phyloP scores from a whole-genome alignment of 2,888 invertebrate genomes.

The Pyrrhia umbra region DNA sequence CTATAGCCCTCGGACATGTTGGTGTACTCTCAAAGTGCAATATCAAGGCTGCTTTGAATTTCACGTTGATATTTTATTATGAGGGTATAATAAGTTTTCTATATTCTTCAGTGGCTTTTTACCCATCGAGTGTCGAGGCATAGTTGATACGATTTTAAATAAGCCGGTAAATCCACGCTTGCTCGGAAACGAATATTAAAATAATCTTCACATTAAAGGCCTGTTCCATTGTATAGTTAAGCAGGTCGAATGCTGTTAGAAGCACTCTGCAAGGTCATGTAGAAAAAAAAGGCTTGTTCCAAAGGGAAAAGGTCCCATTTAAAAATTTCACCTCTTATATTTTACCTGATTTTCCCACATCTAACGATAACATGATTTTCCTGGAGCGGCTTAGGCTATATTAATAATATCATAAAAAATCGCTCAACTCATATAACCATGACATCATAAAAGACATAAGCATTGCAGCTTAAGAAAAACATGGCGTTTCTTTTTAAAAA shows the following conservation, averaged over 20 bases:
- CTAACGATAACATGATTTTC: too few species aligned
- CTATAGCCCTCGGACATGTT: constrained; percentile 61
- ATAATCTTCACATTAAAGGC: too few species aligned
- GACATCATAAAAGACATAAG: not conserved
- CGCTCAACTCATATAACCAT: not conserved
- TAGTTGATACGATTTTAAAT: not conserved
- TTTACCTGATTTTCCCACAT: too few species aligned
- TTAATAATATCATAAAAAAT: too few species aligned
- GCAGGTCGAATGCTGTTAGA: too few species aligned
- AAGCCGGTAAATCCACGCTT: not conserved
- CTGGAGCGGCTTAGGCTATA: too few species aligned
- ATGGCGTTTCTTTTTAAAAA: not conserved
- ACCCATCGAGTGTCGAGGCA: not conserved
- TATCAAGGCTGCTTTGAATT: constrained; percentile 40
- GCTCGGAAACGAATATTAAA: too few species aligned
- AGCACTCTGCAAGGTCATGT: too few species aligned
- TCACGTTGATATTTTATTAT: constrained; percentile 30
- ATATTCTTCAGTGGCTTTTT: not conserved
- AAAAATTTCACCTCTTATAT: too few species aligned
- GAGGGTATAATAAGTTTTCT: constrained; percentile 8
- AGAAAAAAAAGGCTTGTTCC: too few species aligned
- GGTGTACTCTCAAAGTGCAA: constrained; percentile 49
- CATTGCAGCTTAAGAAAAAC: not conserved
- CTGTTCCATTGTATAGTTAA: too few species aligned
- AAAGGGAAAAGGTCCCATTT: too few species aligned